Conservation (phyloP, 2,797 vertebrate genomes). For the Manis pentadactyla region DNA sequence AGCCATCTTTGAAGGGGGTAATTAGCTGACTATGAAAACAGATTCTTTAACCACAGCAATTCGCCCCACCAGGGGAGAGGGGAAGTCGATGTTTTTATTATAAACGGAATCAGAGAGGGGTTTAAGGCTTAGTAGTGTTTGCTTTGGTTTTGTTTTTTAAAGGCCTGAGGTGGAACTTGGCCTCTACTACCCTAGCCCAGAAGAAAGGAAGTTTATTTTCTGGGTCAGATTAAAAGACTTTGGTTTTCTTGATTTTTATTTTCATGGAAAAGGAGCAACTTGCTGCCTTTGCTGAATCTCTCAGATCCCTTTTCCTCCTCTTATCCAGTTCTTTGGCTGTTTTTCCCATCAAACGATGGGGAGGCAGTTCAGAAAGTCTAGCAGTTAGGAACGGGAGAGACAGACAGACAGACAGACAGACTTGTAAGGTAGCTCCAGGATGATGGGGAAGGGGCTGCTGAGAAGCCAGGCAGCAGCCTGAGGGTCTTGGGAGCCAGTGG, state of each 20-base stretch:
- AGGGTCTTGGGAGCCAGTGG: not conserved
- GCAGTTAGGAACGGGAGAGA: not conserved
- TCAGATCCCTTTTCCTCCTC: not conserved
- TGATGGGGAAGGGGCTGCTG: not conserved
- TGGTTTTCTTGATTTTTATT: constrained; percentile 67
- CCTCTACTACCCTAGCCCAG: constrained; percentile 71
- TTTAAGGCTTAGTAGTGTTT: constrained; percentile 80
- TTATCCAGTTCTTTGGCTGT: not conserved
- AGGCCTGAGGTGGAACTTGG: constrained; percentile 81
- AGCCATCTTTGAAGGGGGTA: constrained; percentile 88
- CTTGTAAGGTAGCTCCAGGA: not conserved
- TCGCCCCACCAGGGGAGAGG: constrained; percentile 74
- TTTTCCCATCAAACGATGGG: not conserved
- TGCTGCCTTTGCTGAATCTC: not conserved
- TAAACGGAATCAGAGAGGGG: constrained; percentile 80
- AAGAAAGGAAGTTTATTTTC: constrained; percentile 78
- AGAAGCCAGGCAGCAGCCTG: not conserved
- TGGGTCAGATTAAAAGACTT: constrained; percentile 63
- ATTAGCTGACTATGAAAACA: constrained; percentile 91
- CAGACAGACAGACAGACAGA: not conserved
- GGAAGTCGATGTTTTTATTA: constrained; percentile 81
- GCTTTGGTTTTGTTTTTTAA: constrained; percentile 80
- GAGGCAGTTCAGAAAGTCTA: not conserved
- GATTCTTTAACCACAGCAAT: constrained; percentile 84
- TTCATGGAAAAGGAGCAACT: constrained; percentile 33